These are phyloP conservation scores for Druceiella hillmani DNA, from an alignment of 2,888 invertebrate species.

Conservation along the genomic window DNA sequence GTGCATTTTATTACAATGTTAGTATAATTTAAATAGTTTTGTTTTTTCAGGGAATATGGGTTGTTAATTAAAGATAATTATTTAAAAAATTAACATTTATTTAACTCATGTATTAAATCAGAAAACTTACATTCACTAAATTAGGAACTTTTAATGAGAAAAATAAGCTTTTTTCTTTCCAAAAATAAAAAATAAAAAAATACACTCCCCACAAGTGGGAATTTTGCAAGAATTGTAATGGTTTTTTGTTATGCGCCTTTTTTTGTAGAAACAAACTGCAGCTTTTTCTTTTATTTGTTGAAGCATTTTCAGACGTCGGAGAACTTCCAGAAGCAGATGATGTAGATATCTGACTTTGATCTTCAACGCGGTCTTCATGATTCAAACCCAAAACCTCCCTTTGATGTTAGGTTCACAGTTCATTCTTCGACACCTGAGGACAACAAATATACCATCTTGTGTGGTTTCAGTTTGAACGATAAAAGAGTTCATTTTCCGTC, in stretches of 20 bases:
- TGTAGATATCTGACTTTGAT: no score
- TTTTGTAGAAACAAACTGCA: constrained; percentile 15
- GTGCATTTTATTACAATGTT: constrained; percentile 2
- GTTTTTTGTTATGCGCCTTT: constrained; percentile 15
- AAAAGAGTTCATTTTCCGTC: no score
- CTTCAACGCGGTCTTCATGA: no score
- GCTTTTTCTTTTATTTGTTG: constrained; percentile 15
- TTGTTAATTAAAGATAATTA: constrained; percentile 14
- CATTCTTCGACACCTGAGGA: no score
- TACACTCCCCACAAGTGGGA: constrained; percentile 14
- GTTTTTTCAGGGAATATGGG: constrained; percentile 7
- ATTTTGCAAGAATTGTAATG: constrained; percentile 6
- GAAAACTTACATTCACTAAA: constrained; percentile 14
- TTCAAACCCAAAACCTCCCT: no score
- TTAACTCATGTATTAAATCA: constrained; percentile 13
- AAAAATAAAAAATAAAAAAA: no score
- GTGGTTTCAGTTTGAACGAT: no score
- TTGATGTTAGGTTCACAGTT: no score
- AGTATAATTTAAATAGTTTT: background rate
- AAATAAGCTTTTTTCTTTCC: no score
- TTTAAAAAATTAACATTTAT: constrained; percentile 6
- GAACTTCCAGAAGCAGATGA: no score
- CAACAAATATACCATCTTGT: no score
- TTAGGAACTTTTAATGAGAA: constrained; percentile 10
- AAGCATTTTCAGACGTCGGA: constrained; percentile 13